Evolutionary conservation across 2,797 vertebrate genomes (phyloP).

Genomic region (Brachyalestes nurse): DNA sequence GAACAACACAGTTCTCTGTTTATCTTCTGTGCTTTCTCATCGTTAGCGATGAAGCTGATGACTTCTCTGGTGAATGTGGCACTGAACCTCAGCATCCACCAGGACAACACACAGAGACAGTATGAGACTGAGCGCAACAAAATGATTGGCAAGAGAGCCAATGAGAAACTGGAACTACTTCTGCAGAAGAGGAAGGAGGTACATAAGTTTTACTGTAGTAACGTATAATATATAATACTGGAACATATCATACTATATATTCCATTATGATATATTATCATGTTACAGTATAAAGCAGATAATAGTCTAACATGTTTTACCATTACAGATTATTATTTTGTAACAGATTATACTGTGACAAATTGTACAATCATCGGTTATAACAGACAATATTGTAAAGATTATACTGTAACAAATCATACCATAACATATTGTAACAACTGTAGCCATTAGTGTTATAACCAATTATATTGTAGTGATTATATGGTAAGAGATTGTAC

Average conservation of each 20-base stretch:
- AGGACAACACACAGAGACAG: constrained; percentile 99
- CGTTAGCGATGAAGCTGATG: constrained; percentile 98
- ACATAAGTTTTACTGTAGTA: constrained; percentile 31
- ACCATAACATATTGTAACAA: not conserved
- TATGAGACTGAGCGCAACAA: constrained; percentile 98
- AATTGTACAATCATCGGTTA: not conserved
- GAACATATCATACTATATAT: too few species aligned
- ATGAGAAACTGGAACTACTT: constrained; percentile 93
- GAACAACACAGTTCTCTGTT: not conserved
- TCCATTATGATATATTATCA: too few species aligned
- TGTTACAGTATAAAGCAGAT: too few species aligned
- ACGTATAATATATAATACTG: too few species aligned
- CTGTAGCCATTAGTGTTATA: too few species aligned
- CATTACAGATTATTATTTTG: too few species aligned
- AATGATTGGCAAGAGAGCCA: constrained; percentile 97
- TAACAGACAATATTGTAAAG: not conserved
- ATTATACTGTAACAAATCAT: not conserved
- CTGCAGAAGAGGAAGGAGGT: constrained; percentile 99
- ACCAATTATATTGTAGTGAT: not conserved
- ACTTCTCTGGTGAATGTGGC: constrained; percentile 99
- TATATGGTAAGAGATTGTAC: too few species aligned
- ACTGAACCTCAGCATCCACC: constrained; percentile 99
- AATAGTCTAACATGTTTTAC: too few species aligned
- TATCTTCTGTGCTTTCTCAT: not conserved
- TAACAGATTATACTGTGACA: constrained; percentile 73